These are phyloP conservation scores for Liasis olivaceus DNA, from an alignment of 2,797 vertebrate species.

Conservation along the genomic window DNA sequence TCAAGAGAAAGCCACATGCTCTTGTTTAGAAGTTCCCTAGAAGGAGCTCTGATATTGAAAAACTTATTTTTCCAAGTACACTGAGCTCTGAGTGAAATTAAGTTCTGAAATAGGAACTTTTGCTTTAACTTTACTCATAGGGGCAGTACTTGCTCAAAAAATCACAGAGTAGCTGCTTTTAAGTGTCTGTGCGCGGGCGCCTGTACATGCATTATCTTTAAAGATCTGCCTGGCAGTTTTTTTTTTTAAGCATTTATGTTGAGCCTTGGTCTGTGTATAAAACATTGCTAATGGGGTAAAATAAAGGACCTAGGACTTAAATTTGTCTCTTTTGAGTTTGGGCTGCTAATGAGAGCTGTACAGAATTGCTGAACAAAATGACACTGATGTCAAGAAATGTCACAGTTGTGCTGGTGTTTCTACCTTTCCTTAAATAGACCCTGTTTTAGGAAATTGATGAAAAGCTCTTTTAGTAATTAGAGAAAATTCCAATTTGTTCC, in stretches of 20 bases:
- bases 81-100: not conserved
- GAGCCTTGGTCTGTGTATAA: constrained; percentile 34
- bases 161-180: not conserved
- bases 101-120: not conserved
- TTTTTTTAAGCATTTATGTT: constrained; percentile 31
- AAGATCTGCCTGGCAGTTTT: constrained; percentile 27
- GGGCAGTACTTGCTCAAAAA: not conserved
- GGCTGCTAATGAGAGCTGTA: constrained; percentile 57
- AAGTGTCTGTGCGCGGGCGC: not conserved
- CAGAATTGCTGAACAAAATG: constrained; percentile 54
- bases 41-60: not conserved
- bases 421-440: constrained; percentile 45
- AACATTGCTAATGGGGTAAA: constrained; percentile 56
- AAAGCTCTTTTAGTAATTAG: constrained; percentile 63
- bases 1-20: not conserved
- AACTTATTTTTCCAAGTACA: not conserved
- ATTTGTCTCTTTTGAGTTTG: constrained; percentile 55
- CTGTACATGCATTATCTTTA: not conserved
- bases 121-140: constrained; percentile 17
- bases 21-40: not conserved
- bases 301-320: constrained; percentile 50
- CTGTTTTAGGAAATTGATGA: constrained; percentile 64
- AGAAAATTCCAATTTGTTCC: constrained; percentile 66
- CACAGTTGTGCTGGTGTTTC: constrained; percentile 39
- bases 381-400: constrained; percentile 59